Evolutionary conservation across 2,888 invertebrate genomes (phyloP).

Genomic region (Andrena camellia): DNA sequence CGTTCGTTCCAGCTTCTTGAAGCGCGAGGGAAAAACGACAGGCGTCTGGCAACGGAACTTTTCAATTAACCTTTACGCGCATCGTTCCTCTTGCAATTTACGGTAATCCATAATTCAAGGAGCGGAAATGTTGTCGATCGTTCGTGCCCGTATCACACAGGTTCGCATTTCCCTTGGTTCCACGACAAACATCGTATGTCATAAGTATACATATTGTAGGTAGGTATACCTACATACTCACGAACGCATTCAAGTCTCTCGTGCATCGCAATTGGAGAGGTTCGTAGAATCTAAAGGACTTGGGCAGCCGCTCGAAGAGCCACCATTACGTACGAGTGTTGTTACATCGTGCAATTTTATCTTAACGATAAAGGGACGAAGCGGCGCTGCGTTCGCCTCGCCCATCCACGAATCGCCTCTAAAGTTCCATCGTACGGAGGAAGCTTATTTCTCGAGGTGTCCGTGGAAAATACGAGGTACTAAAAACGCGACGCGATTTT

Average conservation of each 20-base stretch:
- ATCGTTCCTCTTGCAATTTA: constrained; percentile 31
- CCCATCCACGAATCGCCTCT: not conserved
- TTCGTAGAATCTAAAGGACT: not conserved
- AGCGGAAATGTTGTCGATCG: not conserved
- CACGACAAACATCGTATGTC: not conserved
- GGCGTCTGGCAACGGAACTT: constrained; percentile 34
- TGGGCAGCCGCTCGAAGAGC: not conserved
- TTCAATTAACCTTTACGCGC: constrained; percentile 54
- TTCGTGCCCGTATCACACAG: not conserved
- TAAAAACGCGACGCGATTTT: constrained; percentile 35
- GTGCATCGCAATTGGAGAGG: not conserved
- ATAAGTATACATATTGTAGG: too few species aligned
- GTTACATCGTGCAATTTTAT: not conserved
- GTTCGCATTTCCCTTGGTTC: constrained; percentile 8
- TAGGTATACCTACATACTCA: not conserved
- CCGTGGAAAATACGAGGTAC: not conserved
- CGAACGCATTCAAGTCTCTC: not conserved
- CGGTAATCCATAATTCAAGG: constrained; percentile 50
- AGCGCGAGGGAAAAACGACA: constrained; percentile 10
- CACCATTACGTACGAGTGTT: not conserved
- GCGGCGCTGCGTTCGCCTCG: not conserved
- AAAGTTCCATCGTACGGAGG: not conserved
- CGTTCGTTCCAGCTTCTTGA: constrained; percentile 13
- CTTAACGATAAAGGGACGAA: not conserved
- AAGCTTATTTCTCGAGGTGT: not conserved